Base-by-base conservation (phyloP, 2,113 vertebrate genomes). In the Tyrannus savana region DNA sequence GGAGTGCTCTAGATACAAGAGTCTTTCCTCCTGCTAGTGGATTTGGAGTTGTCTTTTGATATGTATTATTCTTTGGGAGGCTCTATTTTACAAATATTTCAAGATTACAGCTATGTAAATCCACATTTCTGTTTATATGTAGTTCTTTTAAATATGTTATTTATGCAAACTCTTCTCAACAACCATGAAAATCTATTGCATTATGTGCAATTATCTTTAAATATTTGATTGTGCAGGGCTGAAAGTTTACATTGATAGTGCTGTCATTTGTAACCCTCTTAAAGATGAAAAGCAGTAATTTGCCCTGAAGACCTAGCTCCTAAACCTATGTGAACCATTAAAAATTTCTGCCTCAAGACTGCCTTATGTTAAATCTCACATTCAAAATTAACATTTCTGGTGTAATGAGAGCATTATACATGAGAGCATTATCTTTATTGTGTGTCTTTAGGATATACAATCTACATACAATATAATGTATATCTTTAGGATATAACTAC, bases 141-240 rank as follows among this genome's bases (percentile, higher is more conserved):
- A 85, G 56, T 79, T 35, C 55, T 92, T 94, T 77, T 85, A 89
- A 95, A 82, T 37, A 37, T 6, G 27, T 50, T 71, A 71, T 89
- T 97, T 96, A 88, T 79, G 75, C 75, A 91, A 96, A 69, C 21
- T 53, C 27, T 59, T 35, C 85, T 95, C 46, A 91, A 64, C 59
- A 91, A 27, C 25, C 55, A 94, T 87, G 63, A 87, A 81, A 96
- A 82, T 74, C 19, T 6, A 15, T 60, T 44, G 31, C 84, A 95
- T 96, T 93, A 82, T 55, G 52, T 95, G 71, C 68, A 95, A 81
- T 85, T 92, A 85, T 55, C 56, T 89, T 86, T 83, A 97, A 95
- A 94, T 87, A 81, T 89, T 94, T 83, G 42, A 78, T 77, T 90
- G 77, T 86, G 50, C 64, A 23, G 62, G 88, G 58, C 30, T 96